A percentile compares a stretch with the other conserved stretches of the same genome.
These are phyloP conservation scores for Anseranas semipalmata DNA, from an alignment of 2,113 vertebrate genomes.

Conservation along the genomic window DNA sequence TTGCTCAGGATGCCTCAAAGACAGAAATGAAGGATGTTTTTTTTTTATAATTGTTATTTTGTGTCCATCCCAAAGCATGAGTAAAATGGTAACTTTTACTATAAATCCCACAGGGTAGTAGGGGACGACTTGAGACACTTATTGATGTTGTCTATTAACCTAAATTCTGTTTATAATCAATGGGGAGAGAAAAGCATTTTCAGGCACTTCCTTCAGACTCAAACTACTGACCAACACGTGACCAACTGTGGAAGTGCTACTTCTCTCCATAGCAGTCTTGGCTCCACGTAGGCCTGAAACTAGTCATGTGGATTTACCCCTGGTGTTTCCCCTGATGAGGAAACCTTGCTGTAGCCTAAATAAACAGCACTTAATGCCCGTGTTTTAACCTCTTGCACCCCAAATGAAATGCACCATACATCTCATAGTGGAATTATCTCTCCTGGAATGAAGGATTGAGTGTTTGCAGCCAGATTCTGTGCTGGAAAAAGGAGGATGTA, in stretches of 20 bases:
- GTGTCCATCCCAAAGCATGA: background rate
- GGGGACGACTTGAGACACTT: background rate
- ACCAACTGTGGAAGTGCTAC: background rate
- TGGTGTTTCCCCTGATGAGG: background rate
- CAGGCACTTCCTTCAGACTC: background rate
- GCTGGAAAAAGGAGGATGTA: background rate
- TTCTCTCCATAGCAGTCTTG: background rate
- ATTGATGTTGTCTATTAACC: background rate
- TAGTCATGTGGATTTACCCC: accelerated
- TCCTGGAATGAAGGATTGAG: background rate
- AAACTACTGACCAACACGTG: background rate
- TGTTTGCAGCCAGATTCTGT: background rate
- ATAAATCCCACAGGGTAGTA: background rate
- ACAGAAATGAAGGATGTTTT: background rate
- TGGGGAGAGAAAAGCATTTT: background rate
- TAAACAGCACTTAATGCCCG: background rate
- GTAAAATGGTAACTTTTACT: background rate
- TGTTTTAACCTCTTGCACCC: background rate
- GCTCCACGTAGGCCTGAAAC: background rate
- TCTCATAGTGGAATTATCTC: background rate
- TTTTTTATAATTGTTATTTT: background rate
- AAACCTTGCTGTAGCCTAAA: background rate
- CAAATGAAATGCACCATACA: background rate
- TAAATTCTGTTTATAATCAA: background rate
- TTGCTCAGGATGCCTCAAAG: background rate